Evolutionary conservation across 2,888 invertebrate genomes (phyloP), one percentile per base, ranked within the genome.

Genomic region (Psococerastis gibbosa): DNA sequence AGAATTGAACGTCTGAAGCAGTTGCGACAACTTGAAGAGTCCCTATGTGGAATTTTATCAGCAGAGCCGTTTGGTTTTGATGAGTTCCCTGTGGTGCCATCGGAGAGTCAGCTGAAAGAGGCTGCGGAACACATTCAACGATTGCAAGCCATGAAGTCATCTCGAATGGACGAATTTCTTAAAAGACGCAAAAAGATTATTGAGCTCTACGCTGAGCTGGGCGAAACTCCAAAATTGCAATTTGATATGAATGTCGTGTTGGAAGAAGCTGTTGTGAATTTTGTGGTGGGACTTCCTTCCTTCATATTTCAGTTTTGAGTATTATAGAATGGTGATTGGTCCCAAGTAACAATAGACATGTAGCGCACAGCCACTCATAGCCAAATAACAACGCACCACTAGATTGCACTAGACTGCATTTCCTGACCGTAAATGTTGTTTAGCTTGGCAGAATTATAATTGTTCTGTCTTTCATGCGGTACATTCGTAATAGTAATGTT

Each of bases 201-300:
- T n/a, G 22, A 18, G 18, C 18, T 38, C 6, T 38, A 18, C 22
- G 6, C 15, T 5, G 20, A 18, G 18, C 18, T 38, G 4, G 38
- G 38, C 17, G n/a, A 5, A 5, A 3, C 5, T 5, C 38, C 38
- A 16, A 6, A n/a, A 4, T 20, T 38, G 15, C 6, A 3, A 16
- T 38, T 38, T 38, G 38, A 38, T n/a, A 38, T 18, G 22, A 20
- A 38, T 6, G 22, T 38, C 22, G 20, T 38, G 35, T 38, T 20
- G 22, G 38, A 38, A 5, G 18, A 5, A 18, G n/a, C n/a, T 17
- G 16, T 20, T 18, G 20, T 13, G 5, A 20, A 38, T 5, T 38
- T 38, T 11, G 20, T 18, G 20, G 27, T 27, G 27, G 11, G n/a
- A n/a, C n/a, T n/a, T n/a, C n/a, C n/a, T n/a, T n/a, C n/a, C n/a